Base-by-base conservation (phyloP, 1,140 invertebrate genomes). In the Listronotus oregonensis region DNA sequence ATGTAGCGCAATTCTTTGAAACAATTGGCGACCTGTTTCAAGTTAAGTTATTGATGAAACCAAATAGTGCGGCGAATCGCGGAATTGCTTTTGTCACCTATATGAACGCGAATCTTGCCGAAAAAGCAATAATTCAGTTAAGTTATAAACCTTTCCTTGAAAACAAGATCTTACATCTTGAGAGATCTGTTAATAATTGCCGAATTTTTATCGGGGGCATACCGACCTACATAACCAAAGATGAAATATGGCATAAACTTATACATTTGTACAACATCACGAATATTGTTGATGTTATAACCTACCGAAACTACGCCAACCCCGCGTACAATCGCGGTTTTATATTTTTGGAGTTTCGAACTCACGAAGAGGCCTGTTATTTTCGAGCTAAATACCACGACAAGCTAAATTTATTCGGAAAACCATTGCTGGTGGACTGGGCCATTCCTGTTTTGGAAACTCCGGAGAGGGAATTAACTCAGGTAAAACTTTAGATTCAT, bases 301-400 rank as follows among this genome's bases (percentile, higher is more conserved):
- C 92, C n/a, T 94, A 94, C 76, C 87, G 86, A 5, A 66, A 47
- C 39, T 66, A 59, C 31, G 10, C 12, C 4, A 47, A 60, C 21
- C 40, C 49, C 4, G 27, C 14, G 8, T 11, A 47, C 18, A 54
- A 44, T 42, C 79, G 92, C 17, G 92, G 92, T 0, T 95, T 92
- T 77, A 90, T 91, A 10, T 95, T 96, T 76, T 89, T 94, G n/a
- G 92, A 95, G 75, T 96, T 94, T 71, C 85, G 86, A 46, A 87
- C 83, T 69, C 94, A 95, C 73, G 82, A 87, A 47, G 84, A 87
- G 1, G 93, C 93, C 3, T 91, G 92, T 0, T 90, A 93, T 86
- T 91, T 93, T 0, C 80, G 68, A n/a, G 66, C 92, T 18, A 68
- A 65, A 43, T 69, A 37, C 27, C 21, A 14, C 15, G 44, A 56